phyloP scores from a whole-genome alignment of 1,140 invertebrate species.

The Popillia japonica region DNA sequence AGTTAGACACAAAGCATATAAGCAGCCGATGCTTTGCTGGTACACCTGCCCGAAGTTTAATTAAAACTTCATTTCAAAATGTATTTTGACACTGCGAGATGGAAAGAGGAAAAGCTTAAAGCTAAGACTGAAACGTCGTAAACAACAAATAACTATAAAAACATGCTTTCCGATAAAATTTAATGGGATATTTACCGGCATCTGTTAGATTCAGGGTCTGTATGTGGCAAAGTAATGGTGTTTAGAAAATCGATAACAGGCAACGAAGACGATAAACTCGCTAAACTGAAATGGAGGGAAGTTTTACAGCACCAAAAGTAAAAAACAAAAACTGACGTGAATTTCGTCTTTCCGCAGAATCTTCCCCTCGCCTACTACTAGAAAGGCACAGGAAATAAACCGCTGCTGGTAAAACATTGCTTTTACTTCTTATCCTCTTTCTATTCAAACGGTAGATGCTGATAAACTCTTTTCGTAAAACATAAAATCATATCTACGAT shows the following conservation, averaged over 20 bases:
- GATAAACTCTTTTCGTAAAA: not conserved
- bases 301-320: not conserved
- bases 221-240: not conserved
- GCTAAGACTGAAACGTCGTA: not conserved
- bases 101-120: not conserved
- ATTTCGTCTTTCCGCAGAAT: not conserved
- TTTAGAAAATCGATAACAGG: not conserved
- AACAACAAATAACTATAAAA: slow-evolving; percentile 7
- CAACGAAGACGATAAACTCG: not conserved
- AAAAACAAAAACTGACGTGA: not conserved
- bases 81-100: not conserved
- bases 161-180: slow-evolving; percentile 15
- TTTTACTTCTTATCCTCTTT: not conserved
- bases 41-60: not conserved
- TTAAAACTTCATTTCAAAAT: not conserved
- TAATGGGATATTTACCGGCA: slow-evolving; percentile 9
- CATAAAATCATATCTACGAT: not conserved
- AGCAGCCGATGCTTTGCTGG: too few species aligned
- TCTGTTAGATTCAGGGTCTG: not conserved
- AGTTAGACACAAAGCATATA: too few species aligned
- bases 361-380: not conserved
- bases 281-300: slow-evolving; percentile 2
- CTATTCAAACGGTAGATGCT: slow-evolving; percentile 5
- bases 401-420: slow-evolving; percentile 2
- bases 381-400: not conserved